Conservation (phyloP, 2,797 vertebrate species). For the Hemitrygon akajei region DNA sequence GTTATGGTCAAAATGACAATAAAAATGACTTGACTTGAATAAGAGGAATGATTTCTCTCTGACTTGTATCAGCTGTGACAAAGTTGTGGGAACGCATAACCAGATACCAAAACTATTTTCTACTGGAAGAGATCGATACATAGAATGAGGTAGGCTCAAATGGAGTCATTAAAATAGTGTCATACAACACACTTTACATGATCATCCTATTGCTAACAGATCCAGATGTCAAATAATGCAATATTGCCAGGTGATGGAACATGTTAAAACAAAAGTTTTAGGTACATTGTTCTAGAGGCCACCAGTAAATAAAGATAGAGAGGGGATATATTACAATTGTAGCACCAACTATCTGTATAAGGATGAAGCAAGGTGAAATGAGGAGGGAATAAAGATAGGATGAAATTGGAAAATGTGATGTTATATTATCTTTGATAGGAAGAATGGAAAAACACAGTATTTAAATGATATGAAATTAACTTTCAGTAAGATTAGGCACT, state of each 20-base stretch:
- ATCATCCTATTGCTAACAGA: background rate
- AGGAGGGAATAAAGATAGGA: too few species aligned
- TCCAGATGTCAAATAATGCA: background rate
- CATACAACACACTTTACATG: background rate
- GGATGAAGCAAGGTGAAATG: too few species aligned
- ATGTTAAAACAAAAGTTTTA: background rate
- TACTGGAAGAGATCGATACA: background rate
- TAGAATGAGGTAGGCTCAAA: background rate
- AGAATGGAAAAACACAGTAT: too few species aligned
- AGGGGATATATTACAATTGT: too few species aligned
- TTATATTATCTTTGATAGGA: too few species aligned
- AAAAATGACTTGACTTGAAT: too few species aligned
- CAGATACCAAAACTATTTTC: background rate
- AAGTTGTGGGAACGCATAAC: background rate
- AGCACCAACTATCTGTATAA: too few species aligned
- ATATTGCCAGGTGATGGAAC: background rate
- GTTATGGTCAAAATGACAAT: too few species aligned
- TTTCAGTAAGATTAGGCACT: too few species aligned
- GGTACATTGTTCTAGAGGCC: background rate
- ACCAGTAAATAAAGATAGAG: background rate
- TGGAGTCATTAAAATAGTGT: background rate
- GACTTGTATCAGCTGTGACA: background rate
- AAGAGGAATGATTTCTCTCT: background rate
- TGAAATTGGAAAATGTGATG: too few species aligned
- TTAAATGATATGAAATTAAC: too few species aligned